Base-by-base conservation (phyloP, 1,140 invertebrate species). In the Camponotus pennsylvanicus region DNA sequence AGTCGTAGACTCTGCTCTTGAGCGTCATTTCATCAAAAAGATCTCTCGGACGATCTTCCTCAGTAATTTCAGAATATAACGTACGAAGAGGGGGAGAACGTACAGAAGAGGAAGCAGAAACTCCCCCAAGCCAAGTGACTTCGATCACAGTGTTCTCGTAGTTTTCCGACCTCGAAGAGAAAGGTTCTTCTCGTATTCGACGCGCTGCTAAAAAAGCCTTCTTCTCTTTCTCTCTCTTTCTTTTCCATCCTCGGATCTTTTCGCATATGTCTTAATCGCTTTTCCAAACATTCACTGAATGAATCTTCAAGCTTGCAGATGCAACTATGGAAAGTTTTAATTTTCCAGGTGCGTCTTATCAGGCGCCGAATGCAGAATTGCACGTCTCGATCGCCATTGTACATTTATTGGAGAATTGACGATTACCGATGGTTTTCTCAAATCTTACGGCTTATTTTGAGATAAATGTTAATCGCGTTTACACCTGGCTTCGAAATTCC, bases 181-280 rank as follows among this genome's bases (percentile, higher is more conserved):
- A 70, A 85, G 34, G 40, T 86, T 73, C 88, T 63, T 82, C 80
- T 40, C 6, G 76, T 34, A 40, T 34, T 89, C 78, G 52, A 91
- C 91, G 76, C 73, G 52, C 59, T 91, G 89, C 77, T 75, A 78
- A 92, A 34, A 59, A 34, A 59, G 57, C 52, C 49, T 34, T 78
- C 37, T 66, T 37, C 40, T 76, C 21, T 55, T 0, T 78, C 21
- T 37, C 21, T 76, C 21, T 55, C 3, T 70, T 11, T n/a, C 45
- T 49, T 73, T 4, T 75, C 52, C 40, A 11, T 85, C 59, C 32
- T 70, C 66, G 13, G 63, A 69, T 64, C 49, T 49, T 15, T 75
- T 45, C 27, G 32, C n/a, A 52, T 67, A 32, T 61, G n/a, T 80
- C 49, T 37, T 55, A 73, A 61, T 21, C 21, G 63, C 55, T 13